A percentile compares a stretch with the other conserved stretches of the same genome.
Conservation (phyloP, 2,113 vertebrate species). For the Tachysurus fulvidraco region DNA sequence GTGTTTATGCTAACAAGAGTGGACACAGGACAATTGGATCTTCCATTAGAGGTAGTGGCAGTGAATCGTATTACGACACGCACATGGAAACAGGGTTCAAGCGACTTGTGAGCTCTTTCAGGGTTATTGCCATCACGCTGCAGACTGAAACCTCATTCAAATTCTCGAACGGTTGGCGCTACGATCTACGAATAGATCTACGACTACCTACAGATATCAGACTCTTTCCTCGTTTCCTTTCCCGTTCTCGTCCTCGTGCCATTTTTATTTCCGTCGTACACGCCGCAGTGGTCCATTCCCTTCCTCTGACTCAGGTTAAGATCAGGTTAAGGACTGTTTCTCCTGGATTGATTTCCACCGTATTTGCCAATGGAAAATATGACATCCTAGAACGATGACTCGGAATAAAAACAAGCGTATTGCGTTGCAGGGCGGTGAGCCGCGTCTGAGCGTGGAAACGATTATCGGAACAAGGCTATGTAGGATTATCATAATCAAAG, state of each 20-base stretch:
- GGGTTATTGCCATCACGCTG: too few species aligned
- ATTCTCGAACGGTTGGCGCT: too few species aligned
- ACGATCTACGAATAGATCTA: too few species aligned
- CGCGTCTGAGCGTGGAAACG: background rate
- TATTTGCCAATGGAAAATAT: background rate
- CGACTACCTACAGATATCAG: background rate
- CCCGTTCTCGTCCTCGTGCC: background rate
- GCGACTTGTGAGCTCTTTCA: background rate
- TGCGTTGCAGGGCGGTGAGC: background rate
- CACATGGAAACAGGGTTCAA: background rate
- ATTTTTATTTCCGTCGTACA: background rate
- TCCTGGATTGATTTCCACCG: background rate
- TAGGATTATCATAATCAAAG: background rate
- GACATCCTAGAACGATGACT: background rate
- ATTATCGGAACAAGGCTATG: slow-evolving; percentile 1
- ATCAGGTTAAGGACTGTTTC: background rate
- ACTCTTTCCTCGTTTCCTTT: background rate
- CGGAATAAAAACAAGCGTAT: background rate
- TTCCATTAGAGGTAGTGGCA: background rate
- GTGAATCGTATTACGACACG: background rate
- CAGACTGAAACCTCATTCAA: too few species aligned
- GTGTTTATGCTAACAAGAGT: background rate
- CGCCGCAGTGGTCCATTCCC: background rate
- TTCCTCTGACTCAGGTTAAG: background rate
- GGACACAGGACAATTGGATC: background rate